Evolutionary conservation across 64 coral and sea anemone genomes (phyloP).

Genomic region (Platygyra sinensis): DNA sequence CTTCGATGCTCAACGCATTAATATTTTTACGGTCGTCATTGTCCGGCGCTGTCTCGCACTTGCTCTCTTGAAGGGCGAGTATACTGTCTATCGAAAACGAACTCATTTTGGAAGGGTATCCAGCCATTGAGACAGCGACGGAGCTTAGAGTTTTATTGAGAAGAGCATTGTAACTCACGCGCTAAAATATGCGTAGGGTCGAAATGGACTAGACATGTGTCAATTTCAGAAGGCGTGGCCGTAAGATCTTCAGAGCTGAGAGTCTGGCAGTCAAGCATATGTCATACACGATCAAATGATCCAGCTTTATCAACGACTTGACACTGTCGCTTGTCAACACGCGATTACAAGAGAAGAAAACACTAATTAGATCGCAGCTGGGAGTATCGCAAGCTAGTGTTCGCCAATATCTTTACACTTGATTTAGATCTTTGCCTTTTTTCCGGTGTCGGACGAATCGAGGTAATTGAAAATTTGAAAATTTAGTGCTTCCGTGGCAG

Average conservation of each 20-base stretch:
- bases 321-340: constrained; percentile 45
- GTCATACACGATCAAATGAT: constrained; percentile 40
- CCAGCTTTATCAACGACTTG: constrained; percentile 43
- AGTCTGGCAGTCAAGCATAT: constrained; percentile 36
- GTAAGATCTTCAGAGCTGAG: neutral
- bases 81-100: constrained; percentile 52
- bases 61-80: constrained; percentile 27
- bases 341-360: constrained; percentile 30
- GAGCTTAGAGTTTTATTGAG: constrained; percentile 3
- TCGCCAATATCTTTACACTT: neutral
- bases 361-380: constrained; percentile 8
- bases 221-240: constrained; percentile 16
- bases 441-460: neutral
- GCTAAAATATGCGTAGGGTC: constrained; percentile 36
- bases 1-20: neutral
- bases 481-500: constrained; percentile 34
- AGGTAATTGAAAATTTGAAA: constrained; percentile 26
- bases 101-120: constrained; percentile 2
- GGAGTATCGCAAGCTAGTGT: neutral
- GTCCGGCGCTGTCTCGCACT: neutral
- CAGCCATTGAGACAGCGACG: neutral
- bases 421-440: neutral
- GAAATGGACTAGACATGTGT: constrained; percentile 46
- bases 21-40: neutral
- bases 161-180: constrained; percentile 4